Conservation (phyloP, 2,888 invertebrate species). For the Polymixis flavicincta region DNA sequence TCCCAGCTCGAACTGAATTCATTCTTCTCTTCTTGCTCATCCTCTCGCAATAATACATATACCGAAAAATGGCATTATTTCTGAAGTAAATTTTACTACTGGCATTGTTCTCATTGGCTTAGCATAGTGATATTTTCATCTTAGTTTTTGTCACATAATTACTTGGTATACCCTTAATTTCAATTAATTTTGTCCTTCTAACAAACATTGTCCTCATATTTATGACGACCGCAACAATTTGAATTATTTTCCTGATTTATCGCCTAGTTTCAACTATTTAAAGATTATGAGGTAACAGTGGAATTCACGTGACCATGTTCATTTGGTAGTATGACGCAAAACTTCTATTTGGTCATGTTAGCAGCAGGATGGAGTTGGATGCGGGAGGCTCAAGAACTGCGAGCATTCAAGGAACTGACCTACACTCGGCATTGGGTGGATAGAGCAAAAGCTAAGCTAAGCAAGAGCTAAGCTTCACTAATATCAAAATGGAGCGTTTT, state of each 20-base stretch:
- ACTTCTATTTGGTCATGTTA: not conserved
- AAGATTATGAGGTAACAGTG: slow-evolving; percentile 35
- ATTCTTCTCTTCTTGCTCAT: too few species aligned
- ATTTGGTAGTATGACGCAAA: not conserved
- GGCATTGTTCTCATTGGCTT: too few species aligned
- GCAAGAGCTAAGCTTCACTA: not conserved
- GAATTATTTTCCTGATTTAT: slow-evolving; percentile 48
- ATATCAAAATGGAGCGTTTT: not conserved
- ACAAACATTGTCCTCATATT: slow-evolving; percentile 8
- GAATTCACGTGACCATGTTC: not conserved
- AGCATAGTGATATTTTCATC: not conserved
- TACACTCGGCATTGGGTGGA: not conserved
- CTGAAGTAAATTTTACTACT: too few species aligned
- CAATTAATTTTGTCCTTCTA: not conserved
- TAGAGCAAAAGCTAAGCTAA: not conserved
- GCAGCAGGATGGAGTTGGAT: not conserved
- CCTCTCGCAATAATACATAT: too few species aligned
- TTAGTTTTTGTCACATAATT: not conserved
- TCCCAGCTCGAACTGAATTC: too few species aligned
- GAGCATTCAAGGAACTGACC: not conserved
- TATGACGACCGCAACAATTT: slow-evolving; percentile 16
- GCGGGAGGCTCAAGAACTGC: not conserved
- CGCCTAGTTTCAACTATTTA: slow-evolving; percentile 30
- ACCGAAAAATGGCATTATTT: too few species aligned
- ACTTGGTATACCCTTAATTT: not conserved